Evolutionary conservation across 2,888 invertebrate species (phyloP).

Genomic region (Kuschelorhynchus macadamiae): DNA sequence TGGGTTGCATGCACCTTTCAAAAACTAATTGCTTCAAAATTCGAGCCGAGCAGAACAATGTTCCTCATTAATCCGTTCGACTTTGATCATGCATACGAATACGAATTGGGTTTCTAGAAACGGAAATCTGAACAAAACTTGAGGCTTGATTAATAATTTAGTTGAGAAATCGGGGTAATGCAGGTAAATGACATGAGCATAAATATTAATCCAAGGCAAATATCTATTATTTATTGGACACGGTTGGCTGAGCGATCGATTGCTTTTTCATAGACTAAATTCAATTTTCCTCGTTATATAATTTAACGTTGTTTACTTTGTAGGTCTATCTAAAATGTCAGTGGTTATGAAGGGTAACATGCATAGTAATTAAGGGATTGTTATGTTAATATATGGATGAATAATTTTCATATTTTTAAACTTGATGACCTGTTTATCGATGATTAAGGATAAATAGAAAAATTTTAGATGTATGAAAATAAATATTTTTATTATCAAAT

Average conservation of each 20-base stretch:
- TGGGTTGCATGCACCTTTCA: too few relatives aligned
- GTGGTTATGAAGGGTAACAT: too few relatives aligned
- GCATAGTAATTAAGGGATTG: too few relatives aligned
- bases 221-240: constrained; percentile 33
- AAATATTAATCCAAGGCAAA: constrained; percentile 37
- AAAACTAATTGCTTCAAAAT: too few relatives aligned
- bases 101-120: constrained; percentile 7
- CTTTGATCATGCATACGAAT: constrained; percentile 20
- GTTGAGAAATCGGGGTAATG: constrained; percentile 28
- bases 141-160: constrained; percentile 39
- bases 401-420: too few relatives aligned
- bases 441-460: too few relatives aligned
- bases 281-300: not conserved
- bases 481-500: too few relatives aligned
- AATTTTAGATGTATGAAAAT: too few relatives aligned
- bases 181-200: constrained; percentile 39
- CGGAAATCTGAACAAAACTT: constrained; percentile 24
- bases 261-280: constrained; percentile 2
- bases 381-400: too few relatives aligned
- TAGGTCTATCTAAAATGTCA: not conserved
- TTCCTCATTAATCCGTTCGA: constrained; percentile 2
- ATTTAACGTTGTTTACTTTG: not conserved
- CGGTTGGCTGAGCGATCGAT: constrained; percentile 32
- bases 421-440: too few relatives aligned
- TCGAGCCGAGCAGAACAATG: not conserved